Evolutionary conservation across 2,113 vertebrate genomes (phyloP), one percentile per base, ranked within the genome.

Genomic region (Dicrurus megarhynchus): DNA sequence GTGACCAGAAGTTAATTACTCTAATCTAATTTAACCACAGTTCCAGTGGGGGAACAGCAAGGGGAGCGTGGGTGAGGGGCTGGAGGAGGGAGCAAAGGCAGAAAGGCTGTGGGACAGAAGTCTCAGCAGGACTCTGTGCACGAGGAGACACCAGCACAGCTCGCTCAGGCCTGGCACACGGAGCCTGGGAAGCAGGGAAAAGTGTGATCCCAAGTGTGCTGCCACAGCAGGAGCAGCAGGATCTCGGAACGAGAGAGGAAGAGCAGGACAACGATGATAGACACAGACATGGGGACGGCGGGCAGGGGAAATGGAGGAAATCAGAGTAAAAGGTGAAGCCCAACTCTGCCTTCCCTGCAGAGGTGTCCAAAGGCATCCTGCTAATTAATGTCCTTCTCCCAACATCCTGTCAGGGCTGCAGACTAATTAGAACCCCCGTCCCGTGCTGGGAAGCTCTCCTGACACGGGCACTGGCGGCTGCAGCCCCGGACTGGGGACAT

Each of bases 1-100:
- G 71, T 91, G 90, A 88, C 92, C 90, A 71, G 56, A 85, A 93
- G 82, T 95, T 96, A 96, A 96, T 96, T 91, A 94, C 67, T 80
- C 30, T 83, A 74, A 96, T 96, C 91, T 90, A 93, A 95, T 97
- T 81, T 70, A 92, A 63, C 39, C 76, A 18, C 53, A 60, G 8
- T 65, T 90, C 92, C 79, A 57, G 85, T 4, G 44, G 7, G 59
- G 55, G 20, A 65, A 50, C 2, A 59, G 83, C 7, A 52, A 74
- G 22, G 11, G 60, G 60, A 88, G 68, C 0, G 1, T 21, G 61
- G 77, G 14, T 73, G 91, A 94, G 32, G 63, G 26, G 47, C 39
- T 67, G 69, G 33, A 53, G 65, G 41, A 80, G 55, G 68, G 12
- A 89, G 47, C 26, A 33, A 30, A 78, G 73, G 63, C 71, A 84